phyloP scores from a whole-genome alignment of 2,888 invertebrate species.

The Pollenia angustigena region DNA sequence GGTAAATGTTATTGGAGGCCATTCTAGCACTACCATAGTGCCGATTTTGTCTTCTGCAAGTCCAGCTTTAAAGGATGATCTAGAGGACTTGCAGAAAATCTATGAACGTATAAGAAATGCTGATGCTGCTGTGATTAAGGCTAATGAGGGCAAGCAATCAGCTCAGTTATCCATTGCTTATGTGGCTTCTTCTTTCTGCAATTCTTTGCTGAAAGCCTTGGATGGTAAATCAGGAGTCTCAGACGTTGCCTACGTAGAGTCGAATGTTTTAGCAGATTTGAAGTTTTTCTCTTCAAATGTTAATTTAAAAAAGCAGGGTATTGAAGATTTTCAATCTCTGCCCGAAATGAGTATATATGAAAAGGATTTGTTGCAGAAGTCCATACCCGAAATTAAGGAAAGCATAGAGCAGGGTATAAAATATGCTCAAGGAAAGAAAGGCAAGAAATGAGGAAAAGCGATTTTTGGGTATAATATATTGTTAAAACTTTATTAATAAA shows the following conservation, averaged over 20 bases:
- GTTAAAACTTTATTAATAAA: too few relatives aligned
- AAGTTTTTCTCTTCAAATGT: slow-evolving; percentile 96
- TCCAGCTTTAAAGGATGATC: slow-evolving; percentile 91
- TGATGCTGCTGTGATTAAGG: slow-evolving; percentile 94
- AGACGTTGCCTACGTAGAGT: slow-evolving; percentile 97
- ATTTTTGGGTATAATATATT: neutral
- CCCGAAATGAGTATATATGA: slow-evolving; percentile 93
- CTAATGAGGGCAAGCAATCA: slow-evolving; percentile 98
- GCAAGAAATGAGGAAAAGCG: neutral
- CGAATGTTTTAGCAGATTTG: slow-evolving; percentile 91
- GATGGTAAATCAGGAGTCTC: slow-evolving; percentile 96
- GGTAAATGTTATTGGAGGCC: slow-evolving; percentile 98
- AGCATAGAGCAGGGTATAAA: slow-evolving; percentile 96
- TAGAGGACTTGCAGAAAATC: slow-evolving; percentile 90
- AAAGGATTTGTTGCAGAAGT: slow-evolving; percentile 90
- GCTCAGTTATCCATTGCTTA: slow-evolving; percentile 99
- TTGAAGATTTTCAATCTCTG: slow-evolving; percentile 94
- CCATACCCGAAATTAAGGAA: slow-evolving; percentile 93
- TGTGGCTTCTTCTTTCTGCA: slow-evolving; percentile 94
- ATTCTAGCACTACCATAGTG: slow-evolving; percentile 98
- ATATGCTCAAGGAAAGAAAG: slow-evolving; percentile 89
- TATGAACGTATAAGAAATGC: slow-evolving; percentile 97
- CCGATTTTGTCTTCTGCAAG: slow-evolving; percentile 95
- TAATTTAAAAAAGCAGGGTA: slow-evolving; percentile 87
- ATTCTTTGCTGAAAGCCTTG: slow-evolving; percentile 92